Base-by-base conservation (phyloP, 2,113 vertebrate species). In the Oncorhynchus tshawytscha region DNA sequence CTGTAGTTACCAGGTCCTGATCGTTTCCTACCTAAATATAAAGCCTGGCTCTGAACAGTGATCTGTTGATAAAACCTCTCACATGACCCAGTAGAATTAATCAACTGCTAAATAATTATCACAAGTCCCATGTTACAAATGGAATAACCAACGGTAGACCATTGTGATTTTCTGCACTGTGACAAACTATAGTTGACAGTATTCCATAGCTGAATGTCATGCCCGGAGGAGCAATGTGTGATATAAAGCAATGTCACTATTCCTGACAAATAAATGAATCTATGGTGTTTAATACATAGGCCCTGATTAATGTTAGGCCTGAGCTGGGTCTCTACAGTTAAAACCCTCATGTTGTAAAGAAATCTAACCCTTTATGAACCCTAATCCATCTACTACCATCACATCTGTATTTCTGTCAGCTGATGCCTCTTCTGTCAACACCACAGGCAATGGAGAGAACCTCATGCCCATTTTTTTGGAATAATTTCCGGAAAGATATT, bases 331-430 rank as follows among this genome's bases (percentile, higher is more conserved):
- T 51, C 78, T 81, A 71, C 78, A 70, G 71, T 11, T 45, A 22
- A 20, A 64, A 80, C 34, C 54, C 57, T 64, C 60, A 45, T 78
- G 59, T 60, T 70, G 67, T 74, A 76, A 81, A 78, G 77, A 85
- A 87, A 81, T 70, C 73, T 34, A 85, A 87, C 76, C 69, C 67
- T 78, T 87, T 80, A 78, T 85, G 75, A 79, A 87, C 72, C 79
- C 78, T 73, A 75, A 84, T 87, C 75, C 73, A 78, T 79, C 76
- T 77, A 76, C 73, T 83, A 16, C 68, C 70, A 51, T 85, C 79
- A 76, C 72, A 31, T 82, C 54, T 51, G 29, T 9, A 39, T 9
- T 39, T 39, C 76, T 64, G 75, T 59, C 24, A 45, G 39, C 9
- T 12, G 39, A 11, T 11, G 9, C 9, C 2, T 45, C 39, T 45